A percentile compares a stretch with the other conserved stretches of the same genome.
Conservation (phyloP, 1,140 invertebrate genomes). For the Zaprionus tsacasi region DNA sequence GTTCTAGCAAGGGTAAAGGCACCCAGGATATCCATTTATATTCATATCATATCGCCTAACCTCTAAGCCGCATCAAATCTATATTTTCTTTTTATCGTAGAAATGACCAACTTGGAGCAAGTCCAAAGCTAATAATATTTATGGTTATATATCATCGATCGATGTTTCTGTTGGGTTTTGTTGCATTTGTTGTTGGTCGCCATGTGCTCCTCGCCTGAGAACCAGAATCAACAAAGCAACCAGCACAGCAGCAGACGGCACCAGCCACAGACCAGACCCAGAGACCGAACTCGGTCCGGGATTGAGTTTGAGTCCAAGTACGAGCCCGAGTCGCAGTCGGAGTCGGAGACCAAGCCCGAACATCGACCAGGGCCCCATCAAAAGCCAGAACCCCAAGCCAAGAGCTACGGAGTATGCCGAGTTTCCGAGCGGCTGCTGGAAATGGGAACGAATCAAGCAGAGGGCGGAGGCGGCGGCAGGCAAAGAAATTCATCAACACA, state of each 20-base stretch:
- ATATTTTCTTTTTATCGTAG: neutral
- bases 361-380: constrained; percentile 11
- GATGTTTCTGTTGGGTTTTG: constrained; percentile 45
- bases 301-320: constrained; percentile 6
- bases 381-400: constrained; percentile 15
- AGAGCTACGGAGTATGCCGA: constrained; percentile 24
- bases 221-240: constrained; percentile 55
- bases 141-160: constrained; percentile 48
- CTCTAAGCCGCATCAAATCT: neutral
- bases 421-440: constrained; percentile 29
- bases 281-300: constrained; percentile 10
- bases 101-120: neutral
- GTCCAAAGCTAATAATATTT: constrained; percentile 51
- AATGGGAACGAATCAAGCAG: constrained; percentile 58
- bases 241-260: constrained; percentile 28
- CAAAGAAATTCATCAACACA: constrained; percentile 27
- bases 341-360: constrained; percentile 17
- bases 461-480: constrained; percentile 27
- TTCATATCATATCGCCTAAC: neutral
- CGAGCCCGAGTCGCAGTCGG: neutral
- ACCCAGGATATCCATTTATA: neutral
- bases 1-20: too few species aligned
- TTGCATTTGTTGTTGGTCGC: constrained; percentile 25
- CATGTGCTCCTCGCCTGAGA: constrained; percentile 56
- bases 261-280: constrained; percentile 26